Evolutionary conservation across 2,888 invertebrate genomes (phyloP).

Genomic region (Heliconius cydno): DNA sequence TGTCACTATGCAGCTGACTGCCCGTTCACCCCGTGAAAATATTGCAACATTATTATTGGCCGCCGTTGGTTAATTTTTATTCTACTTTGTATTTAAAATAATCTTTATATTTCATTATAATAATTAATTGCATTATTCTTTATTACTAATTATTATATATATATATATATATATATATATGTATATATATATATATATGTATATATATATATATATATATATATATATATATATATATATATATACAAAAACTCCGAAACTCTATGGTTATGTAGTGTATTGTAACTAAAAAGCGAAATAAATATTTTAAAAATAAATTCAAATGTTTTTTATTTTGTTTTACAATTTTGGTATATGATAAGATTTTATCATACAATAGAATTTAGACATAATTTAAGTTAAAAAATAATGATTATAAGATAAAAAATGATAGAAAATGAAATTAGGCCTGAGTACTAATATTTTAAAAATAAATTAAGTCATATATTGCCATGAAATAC

Average conservation of each 20-base stretch:
- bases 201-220: background rate
- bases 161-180: background rate
- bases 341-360: background rate
- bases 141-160: background rate
- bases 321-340: background rate
- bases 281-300: constrained; percentile 1
- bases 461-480: too few species aligned
- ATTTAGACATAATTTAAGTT: too few species aligned
- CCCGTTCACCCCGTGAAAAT: constrained; percentile 90
- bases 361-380: background rate
- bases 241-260: background rate
- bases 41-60: constrained; percentile 93
- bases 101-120: constrained; percentile 14
- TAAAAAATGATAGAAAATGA: too few species aligned
- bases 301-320: constrained; percentile 4
- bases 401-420: too few species aligned
- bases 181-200: too few species aligned
- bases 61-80: constrained; percentile 87
- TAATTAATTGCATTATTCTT: background rate
- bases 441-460: too few species aligned
- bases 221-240: background rate
- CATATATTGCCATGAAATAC: too few species aligned
- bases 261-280: constrained; percentile 1
- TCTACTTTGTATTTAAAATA: background rate
- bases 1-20: constrained; percentile 96